Evolutionary conservation across 2,888 invertebrate species (phyloP).

Genomic region (Nemapogon koenigi): DNA sequence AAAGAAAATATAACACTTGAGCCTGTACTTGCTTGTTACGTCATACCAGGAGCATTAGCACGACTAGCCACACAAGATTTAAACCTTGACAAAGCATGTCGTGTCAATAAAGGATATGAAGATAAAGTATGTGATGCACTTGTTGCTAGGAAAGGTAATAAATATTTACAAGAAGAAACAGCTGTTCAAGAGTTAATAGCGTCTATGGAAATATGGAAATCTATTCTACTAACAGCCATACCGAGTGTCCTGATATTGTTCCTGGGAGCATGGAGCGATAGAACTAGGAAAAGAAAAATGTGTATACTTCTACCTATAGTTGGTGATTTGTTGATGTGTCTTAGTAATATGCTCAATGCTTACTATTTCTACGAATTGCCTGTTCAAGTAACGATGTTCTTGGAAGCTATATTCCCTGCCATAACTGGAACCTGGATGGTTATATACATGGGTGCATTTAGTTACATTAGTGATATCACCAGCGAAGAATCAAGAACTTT

Average conservation of each 20-base stretch:
- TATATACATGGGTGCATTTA: slow-evolving; percentile 63
- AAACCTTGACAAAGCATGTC: slow-evolving; percentile 75
- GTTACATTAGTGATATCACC: slow-evolving; percentile 66
- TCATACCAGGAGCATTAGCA: slow-evolving; percentile 58
- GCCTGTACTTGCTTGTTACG: slow-evolving; percentile 56
- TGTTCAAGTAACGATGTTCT: slow-evolving; percentile 54
- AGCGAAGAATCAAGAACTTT: slow-evolving; percentile 62
- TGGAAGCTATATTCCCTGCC: slow-evolving; percentile 58
- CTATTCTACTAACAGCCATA: slow-evolving; percentile 32
- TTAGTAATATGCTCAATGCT: slow-evolving; percentile 41
- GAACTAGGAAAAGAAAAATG: slow-evolving; percentile 33
- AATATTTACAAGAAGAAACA: slow-evolving; percentile 68
- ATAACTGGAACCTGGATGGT: slow-evolving; percentile 64
- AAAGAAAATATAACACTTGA: slow-evolving; percentile 57
- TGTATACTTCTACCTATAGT: slow-evolving; percentile 37
- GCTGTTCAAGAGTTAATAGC: slow-evolving; percentile 43
- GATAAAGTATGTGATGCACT: slow-evolving; percentile 38
- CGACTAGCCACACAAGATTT: slow-evolving; percentile 74
- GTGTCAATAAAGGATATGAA: slow-evolving; percentile 70
- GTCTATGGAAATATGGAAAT: slow-evolving; percentile 33
- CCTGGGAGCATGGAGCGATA: slow-evolving; percentile 46
- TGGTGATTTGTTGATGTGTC: slow-evolving; percentile 28
- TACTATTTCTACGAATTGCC: slow-evolving; percentile 61
- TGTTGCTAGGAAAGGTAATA: slow-evolving; percentile 64
- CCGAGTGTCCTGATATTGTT: slow-evolving; percentile 36